These are phyloP conservation scores for Agrotis segetum DNA, from an alignment of 2,888 invertebrate genomes.

Conservation along the genomic window DNA sequence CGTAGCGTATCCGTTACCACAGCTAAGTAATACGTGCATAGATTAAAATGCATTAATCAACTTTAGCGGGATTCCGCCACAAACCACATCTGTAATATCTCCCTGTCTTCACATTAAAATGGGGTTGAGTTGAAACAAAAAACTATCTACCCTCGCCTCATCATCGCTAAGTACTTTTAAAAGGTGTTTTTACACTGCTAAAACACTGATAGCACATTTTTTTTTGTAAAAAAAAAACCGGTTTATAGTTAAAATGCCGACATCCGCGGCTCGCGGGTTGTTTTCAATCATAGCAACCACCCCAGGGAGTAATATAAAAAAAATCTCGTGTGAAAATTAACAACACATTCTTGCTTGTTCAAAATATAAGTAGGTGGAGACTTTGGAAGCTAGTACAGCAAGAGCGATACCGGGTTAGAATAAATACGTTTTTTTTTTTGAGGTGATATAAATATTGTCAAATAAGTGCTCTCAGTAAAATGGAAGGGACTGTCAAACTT, in stretches of 20 bases:
- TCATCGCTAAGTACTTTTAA: constrained; percentile 66
- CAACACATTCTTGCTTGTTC: constrained; percentile 69
- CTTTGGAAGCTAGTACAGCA: constrained; percentile 2
- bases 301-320: constrained; percentile 74
- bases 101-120: constrained; percentile 48
- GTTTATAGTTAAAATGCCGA: constrained; percentile 57
- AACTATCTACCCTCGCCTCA: constrained; percentile 50
- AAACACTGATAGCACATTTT: constrained; percentile 69
- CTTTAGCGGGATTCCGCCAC: constrained; percentile 45
- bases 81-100: constrained; percentile 47
- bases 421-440: too few species aligned
- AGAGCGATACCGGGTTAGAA: not conserved
- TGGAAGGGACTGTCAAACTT: too few species aligned
- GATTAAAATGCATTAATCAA: constrained; percentile 60
- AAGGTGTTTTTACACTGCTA: constrained; percentile 69
- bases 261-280: constrained; percentile 75
- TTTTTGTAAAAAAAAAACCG: constrained; percentile 60
- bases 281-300: constrained; percentile 81
- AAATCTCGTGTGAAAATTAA: constrained; percentile 81
- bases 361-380: constrained; percentile 26
- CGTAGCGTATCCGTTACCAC: constrained; percentile 31
- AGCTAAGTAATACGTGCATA: constrained; percentile 38
- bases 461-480: too few species aligned
- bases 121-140: constrained; percentile 54
- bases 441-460: too few species aligned